Conservation (phyloP, 2,113 vertebrate species). For the Brachypteracias leptosomus region DNA sequence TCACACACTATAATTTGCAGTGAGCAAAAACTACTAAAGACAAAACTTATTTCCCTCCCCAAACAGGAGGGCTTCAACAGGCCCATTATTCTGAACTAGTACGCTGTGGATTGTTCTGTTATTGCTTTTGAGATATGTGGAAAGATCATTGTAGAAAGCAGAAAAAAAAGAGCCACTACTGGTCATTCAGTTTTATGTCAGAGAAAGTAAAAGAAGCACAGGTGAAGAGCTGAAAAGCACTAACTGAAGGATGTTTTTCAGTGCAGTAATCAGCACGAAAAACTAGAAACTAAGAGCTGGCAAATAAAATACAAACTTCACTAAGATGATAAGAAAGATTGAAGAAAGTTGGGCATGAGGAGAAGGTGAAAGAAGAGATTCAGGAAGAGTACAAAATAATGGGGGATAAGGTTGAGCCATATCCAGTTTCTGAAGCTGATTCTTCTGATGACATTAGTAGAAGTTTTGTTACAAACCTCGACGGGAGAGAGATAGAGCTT, state of each 20-base stretch:
- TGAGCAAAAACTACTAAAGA: neutral
- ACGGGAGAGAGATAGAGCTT: neutral
- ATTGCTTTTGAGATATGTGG: neutral
- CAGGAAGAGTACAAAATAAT: neutral
- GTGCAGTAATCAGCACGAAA: neutral
- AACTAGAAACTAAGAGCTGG: neutral
- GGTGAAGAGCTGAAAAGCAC: neutral
- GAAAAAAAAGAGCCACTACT: neutral
- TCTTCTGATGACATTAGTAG: neutral
- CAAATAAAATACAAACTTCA: neutral
- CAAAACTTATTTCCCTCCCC: neutral
- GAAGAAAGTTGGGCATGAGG: neutral
- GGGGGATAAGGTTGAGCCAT: neutral
- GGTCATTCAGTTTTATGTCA: neutral
- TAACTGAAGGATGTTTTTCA: neutral
- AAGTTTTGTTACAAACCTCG: neutral
- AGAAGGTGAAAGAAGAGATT: neutral
- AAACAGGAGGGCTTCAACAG: neutral
- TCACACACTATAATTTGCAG: neutral
- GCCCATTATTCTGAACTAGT: neutral
- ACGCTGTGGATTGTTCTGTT: neutral
- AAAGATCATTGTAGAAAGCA: neutral
- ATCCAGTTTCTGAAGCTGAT: neutral
- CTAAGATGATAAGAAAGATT: neutral
- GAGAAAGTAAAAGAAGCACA: neutral